phyloP scores from a whole-genome alignment of 2,888 invertebrate genomes.

The Mythimna ferrago region DNA sequence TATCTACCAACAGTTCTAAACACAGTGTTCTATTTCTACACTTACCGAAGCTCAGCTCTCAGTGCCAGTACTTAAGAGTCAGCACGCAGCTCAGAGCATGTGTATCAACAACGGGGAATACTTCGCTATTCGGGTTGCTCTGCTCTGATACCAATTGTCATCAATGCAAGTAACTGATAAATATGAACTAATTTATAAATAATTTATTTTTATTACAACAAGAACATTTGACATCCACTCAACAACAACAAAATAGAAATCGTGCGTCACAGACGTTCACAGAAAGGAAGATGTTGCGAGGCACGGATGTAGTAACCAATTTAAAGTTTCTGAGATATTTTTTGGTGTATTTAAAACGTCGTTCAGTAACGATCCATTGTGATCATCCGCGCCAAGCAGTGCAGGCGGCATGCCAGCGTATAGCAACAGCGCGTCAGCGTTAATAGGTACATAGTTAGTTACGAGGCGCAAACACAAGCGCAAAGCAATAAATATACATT shows the following conservation, averaged over 20 bases:
- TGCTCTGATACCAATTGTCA: slow-evolving; percentile 30
- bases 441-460: slow-evolving; percentile 81
- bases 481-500: slow-evolving; percentile 89
- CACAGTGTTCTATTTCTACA: slow-evolving; percentile 44
- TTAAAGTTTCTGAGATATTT: slow-evolving; percentile 34
- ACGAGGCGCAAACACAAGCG: slow-evolving; percentile 86
- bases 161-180: slow-evolving; percentile 13
- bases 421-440: slow-evolving; percentile 79
- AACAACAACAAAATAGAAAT: slow-evolving; percentile 54
- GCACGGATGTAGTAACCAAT: slow-evolving; percentile 67
- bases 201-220: slow-evolving; percentile 18
- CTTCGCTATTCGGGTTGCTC: slow-evolving; percentile 21
- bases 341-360: slow-evolving; percentile 40
- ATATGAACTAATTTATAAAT: neutral
- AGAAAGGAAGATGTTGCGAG: slow-evolving; percentile 71
- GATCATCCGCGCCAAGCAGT: slow-evolving; percentile 75
- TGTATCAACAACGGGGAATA: slow-evolving; percentile 20
- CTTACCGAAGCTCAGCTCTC: slow-evolving; percentile 33
- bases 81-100: slow-evolving; percentile 16
- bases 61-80: slow-evolving; percentile 19
- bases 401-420: slow-evolving; percentile 77
- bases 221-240: slow-evolving; percentile 39
- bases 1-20: slow-evolving; percentile 36
- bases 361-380: slow-evolving; percentile 53
- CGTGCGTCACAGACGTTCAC: slow-evolving; percentile 68